These are phyloP conservation scores for Griposia aprilina DNA, from an alignment of 2,888 invertebrate genomes.

Conservation along the genomic window DNA sequence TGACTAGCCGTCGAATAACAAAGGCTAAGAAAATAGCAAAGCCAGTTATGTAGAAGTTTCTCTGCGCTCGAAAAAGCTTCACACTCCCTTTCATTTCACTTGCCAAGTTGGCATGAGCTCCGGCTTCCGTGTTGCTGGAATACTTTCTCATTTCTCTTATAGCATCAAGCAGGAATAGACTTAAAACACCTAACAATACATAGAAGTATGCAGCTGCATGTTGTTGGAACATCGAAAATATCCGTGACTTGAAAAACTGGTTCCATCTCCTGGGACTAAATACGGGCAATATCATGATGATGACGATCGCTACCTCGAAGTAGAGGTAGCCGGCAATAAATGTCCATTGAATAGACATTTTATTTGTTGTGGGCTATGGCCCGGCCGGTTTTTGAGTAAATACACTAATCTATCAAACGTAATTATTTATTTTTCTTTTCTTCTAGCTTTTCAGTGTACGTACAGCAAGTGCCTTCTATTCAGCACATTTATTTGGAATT, in stretches of 20 bases:
- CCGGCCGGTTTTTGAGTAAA: slow-evolving; percentile 33
- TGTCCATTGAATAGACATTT: slow-evolving; percentile 95
- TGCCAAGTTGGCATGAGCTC: slow-evolving; percentile 85
- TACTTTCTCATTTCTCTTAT: slow-evolving; percentile 94
- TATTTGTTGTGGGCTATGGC: slow-evolving; percentile 52
- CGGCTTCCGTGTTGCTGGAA: slow-evolving; percentile 84
- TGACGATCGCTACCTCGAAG: slow-evolving; percentile 92
- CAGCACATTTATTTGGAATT: background rate
- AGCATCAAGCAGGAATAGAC: slow-evolving; percentile 93
- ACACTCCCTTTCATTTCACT: slow-evolving; percentile 93
- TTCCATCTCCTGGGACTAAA: slow-evolving; percentile 94
- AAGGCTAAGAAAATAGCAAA: slow-evolving; percentile 94
- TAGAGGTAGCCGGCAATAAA: slow-evolving; percentile 94
- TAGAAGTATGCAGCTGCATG: slow-evolving; percentile 93
- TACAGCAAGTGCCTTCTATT: background rate
- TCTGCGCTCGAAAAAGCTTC: slow-evolving; percentile 94
- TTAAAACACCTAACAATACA: slow-evolving; percentile 90
- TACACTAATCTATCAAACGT: background rate
- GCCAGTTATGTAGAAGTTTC: slow-evolving; percentile 95
- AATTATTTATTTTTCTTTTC: background rate
- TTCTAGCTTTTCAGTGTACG: background rate
- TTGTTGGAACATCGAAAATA: slow-evolving; percentile 91
- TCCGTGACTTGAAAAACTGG: slow-evolving; percentile 93
- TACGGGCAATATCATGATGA: slow-evolving; percentile 92
- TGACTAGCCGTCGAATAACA: slow-evolving; percentile 92